Base-by-base conservation (phyloP, 2,113 vertebrate genomes). In the Prietella phreatophila region DNA sequence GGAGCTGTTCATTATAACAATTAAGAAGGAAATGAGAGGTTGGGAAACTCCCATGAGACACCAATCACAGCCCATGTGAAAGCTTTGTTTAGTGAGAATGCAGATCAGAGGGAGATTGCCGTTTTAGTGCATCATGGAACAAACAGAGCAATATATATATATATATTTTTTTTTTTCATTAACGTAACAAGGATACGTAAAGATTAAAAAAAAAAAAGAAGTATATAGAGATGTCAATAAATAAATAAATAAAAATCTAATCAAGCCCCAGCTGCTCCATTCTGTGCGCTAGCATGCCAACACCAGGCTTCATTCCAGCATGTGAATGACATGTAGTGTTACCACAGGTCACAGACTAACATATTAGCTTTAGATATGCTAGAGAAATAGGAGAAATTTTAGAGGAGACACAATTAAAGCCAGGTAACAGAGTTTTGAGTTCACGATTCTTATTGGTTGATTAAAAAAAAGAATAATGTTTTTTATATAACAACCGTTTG, bases 1-100 rank as follows among this genome's bases (percentile, higher is more conserved):
- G 80, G 85, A 86, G 92, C 91, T 90, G 93, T 94, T 95, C 93
- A 94, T 96, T 95, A 94, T 92, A 94, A 94, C 94, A 96, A 96
- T 95, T 95, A 96, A 92, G 90, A 86, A 65, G 91, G 91, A 94
- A 94, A 94, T 88, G 93, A 93, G 92, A 93, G 86, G 87, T 93
- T 94, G 93, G 91, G 91, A 91, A 83, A 91, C 88, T 94, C 94
- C 94, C 94, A 76, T 56, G 94, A 92, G 94, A 93, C 90, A 88
- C 89, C 92, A 79, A 87, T 93, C 93, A 92, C 85, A 89, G 93
- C 89, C 90, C 89, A 91, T 91, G 83, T 91, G 56, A 88, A 89
- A 88, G 90, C 81, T 92, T 91, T 93, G 91, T 93, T 93, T 90
- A 91, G 88, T 91, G 91, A 76, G 33, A 75, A 47, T 6, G 60